Evolutionary conservation across 2,888 invertebrate genomes (phyloP).

Genomic region (Sympetrum striolatum): DNA sequence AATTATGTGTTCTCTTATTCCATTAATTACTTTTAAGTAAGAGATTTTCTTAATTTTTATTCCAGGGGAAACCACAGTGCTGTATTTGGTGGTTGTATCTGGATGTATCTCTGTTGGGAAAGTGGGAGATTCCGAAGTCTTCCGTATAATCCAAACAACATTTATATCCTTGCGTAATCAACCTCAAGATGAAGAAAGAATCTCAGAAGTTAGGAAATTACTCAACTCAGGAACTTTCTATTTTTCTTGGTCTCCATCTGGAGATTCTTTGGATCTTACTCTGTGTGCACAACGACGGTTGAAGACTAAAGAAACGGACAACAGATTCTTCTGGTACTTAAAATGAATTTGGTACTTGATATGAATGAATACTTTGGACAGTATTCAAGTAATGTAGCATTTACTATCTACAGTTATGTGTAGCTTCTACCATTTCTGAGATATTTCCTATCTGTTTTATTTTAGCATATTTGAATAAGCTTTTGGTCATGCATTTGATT

Average conservation of each 20-base stretch:
- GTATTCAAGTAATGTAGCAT: not conserved
- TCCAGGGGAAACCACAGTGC: conserved; percentile 75
- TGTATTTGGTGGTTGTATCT: conserved; percentile 91
- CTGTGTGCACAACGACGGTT: conserved; percentile 90
- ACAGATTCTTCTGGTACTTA: conserved; percentile 95
- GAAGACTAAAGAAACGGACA: conserved; percentile 83
- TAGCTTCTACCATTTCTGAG: too few species aligned
- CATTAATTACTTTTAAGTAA: too few species aligned
- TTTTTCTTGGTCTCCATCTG: conserved; percentile 80
- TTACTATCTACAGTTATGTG: not conserved
- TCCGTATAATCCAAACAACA: conserved; percentile 90
- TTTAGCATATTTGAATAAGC: too few species aligned
- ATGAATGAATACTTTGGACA: too few species aligned
- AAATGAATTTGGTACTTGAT: not conserved
- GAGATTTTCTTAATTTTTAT: not conserved
- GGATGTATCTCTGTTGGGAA: conserved; percentile 97
- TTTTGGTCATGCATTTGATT: too few species aligned
- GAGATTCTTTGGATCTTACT: conserved; percentile 84
- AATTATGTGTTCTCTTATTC: too few species aligned
- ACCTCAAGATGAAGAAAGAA: conserved; percentile 66
- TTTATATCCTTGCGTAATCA: conserved; percentile 86
- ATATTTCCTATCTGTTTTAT: too few species aligned
- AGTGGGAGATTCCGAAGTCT: conserved; percentile 92
- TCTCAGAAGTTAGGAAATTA: conserved; percentile 78
- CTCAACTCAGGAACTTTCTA: conserved; percentile 99